Evolutionary conservation across 2,797 vertebrate species (phyloP).

Genomic region (Pseudochirops cupreus): DNA sequence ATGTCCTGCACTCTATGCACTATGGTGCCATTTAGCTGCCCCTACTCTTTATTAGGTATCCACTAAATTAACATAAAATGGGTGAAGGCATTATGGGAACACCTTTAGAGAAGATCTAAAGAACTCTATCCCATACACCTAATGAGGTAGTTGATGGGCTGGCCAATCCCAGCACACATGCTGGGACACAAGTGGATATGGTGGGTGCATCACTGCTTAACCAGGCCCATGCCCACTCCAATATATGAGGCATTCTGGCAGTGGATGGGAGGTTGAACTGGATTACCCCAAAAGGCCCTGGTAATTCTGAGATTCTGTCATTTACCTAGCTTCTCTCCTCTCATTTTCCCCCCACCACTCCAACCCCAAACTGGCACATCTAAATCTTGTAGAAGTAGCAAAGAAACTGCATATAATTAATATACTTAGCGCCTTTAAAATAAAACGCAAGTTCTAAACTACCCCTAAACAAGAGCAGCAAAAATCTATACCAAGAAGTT

Average conservation of each 20-base stretch:
- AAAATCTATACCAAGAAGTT: not conserved
- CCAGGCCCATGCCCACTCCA: not conserved
- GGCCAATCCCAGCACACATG: not conserved
- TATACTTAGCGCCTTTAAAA: not conserved
- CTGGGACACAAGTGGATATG: not conserved
- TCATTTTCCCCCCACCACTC: not conserved
- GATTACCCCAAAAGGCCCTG: not conserved
- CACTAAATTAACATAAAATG: slow-evolving; percentile 12
- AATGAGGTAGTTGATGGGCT: not conserved
- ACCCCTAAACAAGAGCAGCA: not conserved
- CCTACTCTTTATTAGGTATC: slow-evolving; percentile 37
- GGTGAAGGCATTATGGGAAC: not conserved
- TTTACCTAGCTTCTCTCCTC: not conserved
- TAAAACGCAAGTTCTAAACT: not conserved
- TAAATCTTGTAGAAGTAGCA: not conserved
- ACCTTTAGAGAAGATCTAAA: not conserved
- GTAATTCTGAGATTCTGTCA: not conserved
- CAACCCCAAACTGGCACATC: not conserved
- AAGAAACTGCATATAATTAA: not conserved
- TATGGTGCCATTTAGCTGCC: not conserved
- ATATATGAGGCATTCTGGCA: not conserved
- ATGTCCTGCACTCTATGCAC: not conserved
- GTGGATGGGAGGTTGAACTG: not conserved
- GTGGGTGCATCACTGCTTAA: not conserved
- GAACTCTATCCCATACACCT: not conserved